Base-by-base conservation (phyloP, 2,797 vertebrate genomes). In the Myotis pilosus region DNA sequence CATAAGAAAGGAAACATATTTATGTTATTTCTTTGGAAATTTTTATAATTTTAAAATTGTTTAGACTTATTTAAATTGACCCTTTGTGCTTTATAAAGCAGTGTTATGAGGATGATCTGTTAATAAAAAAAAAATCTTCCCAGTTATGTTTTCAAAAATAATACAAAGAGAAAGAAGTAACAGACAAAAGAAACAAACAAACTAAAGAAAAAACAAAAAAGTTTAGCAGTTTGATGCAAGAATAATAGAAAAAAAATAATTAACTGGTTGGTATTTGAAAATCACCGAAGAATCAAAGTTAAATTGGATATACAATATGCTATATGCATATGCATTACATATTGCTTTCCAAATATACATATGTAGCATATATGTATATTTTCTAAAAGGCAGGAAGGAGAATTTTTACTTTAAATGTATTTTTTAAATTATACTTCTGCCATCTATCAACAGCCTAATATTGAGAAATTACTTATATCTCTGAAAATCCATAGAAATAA, bases 131-230 rank as follows among this genome's bases (percentile, higher is more conserved):
- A 64, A 53, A 55, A 89, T 84, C 0, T 49, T 1, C 16, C 1
- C 76, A 7, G 12, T 62, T 94, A 60, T 57, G 9, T 33, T 49
- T 87, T 83, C 49, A 82, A 82, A 95, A 95, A 57, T 60, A 75
- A 69, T 41, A 38, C 36, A 89, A 68, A 87, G 4, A 57, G 0
- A 72, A 92, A 88, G 1, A 5, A 75, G 17, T 49, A 72, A 41
- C 33, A 41, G 44, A 30, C 8, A 66, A 79, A 87, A 53, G 0
- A 1, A 38, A 22, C 66, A 87, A 74, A 2, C 7, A 88, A 72
- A 51, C 38, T n/a, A 79, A 87, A 74, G 1, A 4, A 4, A 88
- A 78, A 60, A 83, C 51, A 4, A 5, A 90, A 89, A 86, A 4
- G 38, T 36, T 74, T 71, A 76, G 11, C 5, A 85, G 2, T 36